Evolutionary conservation across 2,113 vertebrate genomes (phyloP), one percentile per base, ranked within the genome.

Genomic region (Pongo abelii): DNA sequence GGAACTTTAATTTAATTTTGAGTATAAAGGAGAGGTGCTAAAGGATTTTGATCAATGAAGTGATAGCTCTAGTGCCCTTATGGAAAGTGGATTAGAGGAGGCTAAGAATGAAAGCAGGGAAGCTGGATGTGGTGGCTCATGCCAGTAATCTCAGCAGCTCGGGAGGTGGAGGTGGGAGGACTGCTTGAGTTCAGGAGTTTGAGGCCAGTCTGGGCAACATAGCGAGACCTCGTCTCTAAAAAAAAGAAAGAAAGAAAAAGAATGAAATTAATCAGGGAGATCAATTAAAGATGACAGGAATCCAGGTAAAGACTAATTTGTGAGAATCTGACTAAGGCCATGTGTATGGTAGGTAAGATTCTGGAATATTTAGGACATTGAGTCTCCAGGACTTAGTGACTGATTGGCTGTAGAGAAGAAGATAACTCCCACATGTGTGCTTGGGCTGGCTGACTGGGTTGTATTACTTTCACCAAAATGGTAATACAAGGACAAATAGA

Each of bases 1-100:
- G 67, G 38, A 80, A 77, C 83, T 86, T 83, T 93, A 70, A 80
- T 77, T 94, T 61, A 96, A 89, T 78, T 83, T 20, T 86, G n/a
- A 94, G 13, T 57, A n/a, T 13, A 40, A 1, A 59, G 67, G 79
- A 72, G 25, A 93, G 67, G 46, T 75, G 30, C 50, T 79, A 27
- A 64, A 69, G 74, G 59, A 48, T 84, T 79, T 89, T 89, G 86
- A 80, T 14, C 25, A 30, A 10, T 46, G 10, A 86, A 43, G 6
- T n/a, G 20, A 2, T 85, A 25, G 20, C 35, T 86, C 35, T 84
- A 23, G 27, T 78, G 4, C 46, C n/a, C n/a, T 30, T 74, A 7
- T 16, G 14, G 32, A 77, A 40, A 84, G 35, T 67, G 32, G 43
- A 25, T 75, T 48, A 70, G 32, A n/a, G 16, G 57, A 35, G 22